Evolutionary conservation across 1,140 invertebrate species (phyloP), one percentile per base, ranked within the genome.

Genomic region (Eriocheir sinensis): DNA sequence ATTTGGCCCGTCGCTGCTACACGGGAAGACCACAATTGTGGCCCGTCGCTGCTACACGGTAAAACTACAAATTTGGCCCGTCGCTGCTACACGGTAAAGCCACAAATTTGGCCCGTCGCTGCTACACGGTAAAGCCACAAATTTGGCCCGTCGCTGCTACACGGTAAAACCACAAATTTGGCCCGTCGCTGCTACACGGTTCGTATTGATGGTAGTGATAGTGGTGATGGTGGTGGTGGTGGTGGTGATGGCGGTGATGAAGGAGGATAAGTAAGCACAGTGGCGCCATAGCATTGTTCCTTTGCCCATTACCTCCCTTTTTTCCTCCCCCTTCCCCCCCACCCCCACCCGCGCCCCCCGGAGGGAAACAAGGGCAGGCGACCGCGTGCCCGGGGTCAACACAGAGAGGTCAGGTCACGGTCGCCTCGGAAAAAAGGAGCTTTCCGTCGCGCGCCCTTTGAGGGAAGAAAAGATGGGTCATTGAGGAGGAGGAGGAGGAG

Each of bases 181-280:
- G n/a, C n/a, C n/a, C n/a, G n/a, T n/a, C n/a, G n/a, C n/a, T n/a
- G n/a, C n/a, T n/a, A n/a, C n/a, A n/a, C n/a, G n/a, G n/a, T n/a
- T n/a, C n/a, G n/a, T n/a, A n/a, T n/a, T n/a, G 81, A 32, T 85
- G 27, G 81, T 85, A 30, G 83, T 86, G 83, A 27, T 38, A 34
- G 34, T 36, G 32, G 83, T 81, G 79, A 32, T 86, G 83, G 83
- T 44, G 85, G 85, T 88, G 85, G 85, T 88, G 85, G 85, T 88
- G 85, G 85, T 88, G 38, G 34, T 88, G 85, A 30, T 88, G 85
- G 85, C 44, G 85, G 40, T 88, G 85, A 6, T 44, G 60, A 72
- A 21, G 60, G 8, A 21, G 21, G 27, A 21, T 72, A n/a, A n/a
- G 27, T 72, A n/a, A n/a, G 27, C n/a, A 12, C n/a, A n/a, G n/a